These are phyloP conservation scores for Thaumatotibia leucotreta DNA, from an alignment of 1,140 invertebrate species.

Conservation along the genomic window DNA sequence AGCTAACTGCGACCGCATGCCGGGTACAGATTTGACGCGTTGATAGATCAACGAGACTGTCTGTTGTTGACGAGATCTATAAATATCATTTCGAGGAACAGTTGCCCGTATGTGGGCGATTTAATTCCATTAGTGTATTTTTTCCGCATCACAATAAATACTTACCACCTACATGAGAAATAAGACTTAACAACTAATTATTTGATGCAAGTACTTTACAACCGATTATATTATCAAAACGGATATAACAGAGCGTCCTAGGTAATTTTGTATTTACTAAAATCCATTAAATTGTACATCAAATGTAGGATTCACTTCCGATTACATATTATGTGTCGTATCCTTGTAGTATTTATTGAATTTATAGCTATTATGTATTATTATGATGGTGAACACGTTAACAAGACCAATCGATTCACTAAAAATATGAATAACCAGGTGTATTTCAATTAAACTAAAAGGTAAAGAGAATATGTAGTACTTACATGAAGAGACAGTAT, in stretches of 20 bases:
- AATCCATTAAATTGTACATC: no score
- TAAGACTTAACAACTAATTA: neutral
- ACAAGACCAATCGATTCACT: no score
- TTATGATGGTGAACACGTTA: neutral
- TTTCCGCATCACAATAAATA: slow-evolving; percentile 8
- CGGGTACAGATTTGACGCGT: neutral
- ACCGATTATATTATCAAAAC: neutral
- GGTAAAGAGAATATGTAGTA: neutral
- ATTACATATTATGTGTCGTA: neutral
- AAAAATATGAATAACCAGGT: neutral
- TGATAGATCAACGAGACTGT: neutral
- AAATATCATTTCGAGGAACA: slow-evolving; percentile 27
- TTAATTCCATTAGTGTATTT: slow-evolving; percentile 16
- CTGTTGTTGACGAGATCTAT: neutral
- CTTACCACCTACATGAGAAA: neutral
- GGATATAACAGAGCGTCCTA: neutral
- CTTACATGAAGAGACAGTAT: neutral
- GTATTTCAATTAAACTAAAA: no score
- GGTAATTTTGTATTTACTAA: neutral
- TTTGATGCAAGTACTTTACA: neutral
- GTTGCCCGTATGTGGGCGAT: slow-evolving; percentile 21
- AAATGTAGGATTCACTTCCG: neutral
- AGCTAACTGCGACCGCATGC: neutral
- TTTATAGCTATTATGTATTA: neutral
- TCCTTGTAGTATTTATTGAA: neutral